Base-by-base conservation (phyloP, 2,113 vertebrate species). In the Ariopsis seemanni region DNA sequence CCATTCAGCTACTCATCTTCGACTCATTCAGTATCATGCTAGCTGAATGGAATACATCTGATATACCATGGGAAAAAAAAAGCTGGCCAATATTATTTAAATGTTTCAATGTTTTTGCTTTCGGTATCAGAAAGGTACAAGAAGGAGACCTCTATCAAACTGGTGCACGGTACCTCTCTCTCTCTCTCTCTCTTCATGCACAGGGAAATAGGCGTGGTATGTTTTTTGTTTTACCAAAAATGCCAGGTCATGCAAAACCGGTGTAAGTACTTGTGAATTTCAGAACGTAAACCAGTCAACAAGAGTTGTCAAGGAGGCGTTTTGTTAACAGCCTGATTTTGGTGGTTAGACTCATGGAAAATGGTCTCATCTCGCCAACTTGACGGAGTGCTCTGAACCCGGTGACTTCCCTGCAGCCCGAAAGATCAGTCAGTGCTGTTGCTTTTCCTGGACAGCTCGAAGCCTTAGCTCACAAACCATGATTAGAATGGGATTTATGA, bases 401-500 rank as follows among this genome's bases (percentile, higher is more conserved):
- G 7, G 5, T 72, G 79, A 60, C 55, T 75, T 15, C 67, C 25
- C 60, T 63, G 57, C 69, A 74, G 48, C 34, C 57, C 2, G 4
- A 18, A 34, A 58, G 69, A 62, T 63, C 80, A 48, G n/a, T 71
- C 65, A 72, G 80, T 34, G 57, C 34, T 65, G 27, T 55, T 77
- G 58, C 60, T 74, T 83, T 77, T 65, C 81, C 69, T 77, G 71
- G 50, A 69, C 52, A 88, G 74, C 72, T 84, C 20, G 30, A 78
- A 57, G 60, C 72, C 72, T 69, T 58, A 27, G 60, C 53, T 84
- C 82, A 88, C 52, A 75, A 78, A 30, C 86, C 50, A 57, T 77
- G 82, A 88, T 84, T 88, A 88, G 82, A 88, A 77, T 20, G 27
- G 30, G 82, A 55, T 88, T 88, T 84, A 67, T 69, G 30, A 79